phyloP scores from a whole-genome alignment of 2,888 invertebrate genomes.

The Mechanitis mazaeus region DNA sequence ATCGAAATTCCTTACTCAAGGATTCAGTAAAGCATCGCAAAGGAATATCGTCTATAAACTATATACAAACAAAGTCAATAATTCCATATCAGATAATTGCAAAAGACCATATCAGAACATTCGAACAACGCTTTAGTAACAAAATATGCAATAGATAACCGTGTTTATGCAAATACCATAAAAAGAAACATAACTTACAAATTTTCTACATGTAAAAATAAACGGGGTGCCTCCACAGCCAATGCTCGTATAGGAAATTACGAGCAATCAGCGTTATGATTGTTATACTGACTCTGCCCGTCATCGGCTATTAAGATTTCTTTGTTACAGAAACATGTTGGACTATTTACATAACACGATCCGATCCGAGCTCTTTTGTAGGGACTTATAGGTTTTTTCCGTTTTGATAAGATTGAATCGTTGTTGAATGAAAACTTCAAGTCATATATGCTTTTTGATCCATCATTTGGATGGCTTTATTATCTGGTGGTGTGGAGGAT shows the following conservation, averaged over 20 bases:
- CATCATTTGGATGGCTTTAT: slow-evolving; percentile 70
- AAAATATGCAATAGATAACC: slow-evolving; percentile 72
- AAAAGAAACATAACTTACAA: slow-evolving; percentile 68
- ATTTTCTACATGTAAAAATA: slow-evolving; percentile 59
- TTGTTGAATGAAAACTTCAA: slow-evolving; percentile 68
- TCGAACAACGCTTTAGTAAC: slow-evolving; percentile 68
- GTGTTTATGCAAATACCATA: slow-evolving; percentile 69
- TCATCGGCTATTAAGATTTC: slow-evolving; percentile 76
- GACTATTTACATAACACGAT: slow-evolving; percentile 75
- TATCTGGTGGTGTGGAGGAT: slow-evolving; percentile 57
- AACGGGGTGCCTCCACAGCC: slow-evolving; percentile 45
- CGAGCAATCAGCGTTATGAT: slow-evolving; percentile 66
- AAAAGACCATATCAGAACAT: slow-evolving; percentile 55
- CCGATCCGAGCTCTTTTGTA: slow-evolving; percentile 63
- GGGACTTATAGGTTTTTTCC: slow-evolving; percentile 64
- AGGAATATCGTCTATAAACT: slow-evolving; percentile 48
- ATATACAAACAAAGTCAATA: slow-evolving; percentile 30
- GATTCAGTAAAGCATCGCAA: slow-evolving; percentile 41
- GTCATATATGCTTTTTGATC: slow-evolving; percentile 73
- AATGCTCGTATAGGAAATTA: slow-evolving; percentile 45
- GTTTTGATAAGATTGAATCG: slow-evolving; percentile 59
- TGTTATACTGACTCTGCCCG: slow-evolving; percentile 73
- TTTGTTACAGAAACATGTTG: slow-evolving; percentile 75
- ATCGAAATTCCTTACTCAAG: slow-evolving; percentile 68
- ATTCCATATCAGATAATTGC: slow-evolving; percentile 7